A percentile compares a stretch with the other conserved stretches of the same genome.
phyloP scores from a whole-genome alignment of 2,797 vertebrate genomes.

The Betta splendens region DNA sequence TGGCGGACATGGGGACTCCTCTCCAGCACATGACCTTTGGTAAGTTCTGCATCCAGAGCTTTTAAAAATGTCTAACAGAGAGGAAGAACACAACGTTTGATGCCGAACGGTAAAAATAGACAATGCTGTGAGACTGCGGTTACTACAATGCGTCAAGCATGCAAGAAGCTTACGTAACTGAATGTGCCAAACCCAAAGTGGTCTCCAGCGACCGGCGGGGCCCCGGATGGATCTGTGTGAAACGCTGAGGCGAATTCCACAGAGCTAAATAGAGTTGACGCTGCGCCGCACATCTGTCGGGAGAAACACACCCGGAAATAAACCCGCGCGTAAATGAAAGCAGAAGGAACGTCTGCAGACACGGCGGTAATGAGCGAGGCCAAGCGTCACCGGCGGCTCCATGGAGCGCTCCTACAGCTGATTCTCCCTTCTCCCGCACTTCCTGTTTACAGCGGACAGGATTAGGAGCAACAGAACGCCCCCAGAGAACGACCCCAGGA shows the following conservation, averaged over 20 bases:
- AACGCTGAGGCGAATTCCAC: constrained; percentile 67
- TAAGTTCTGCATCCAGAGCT: constrained; percentile 72
- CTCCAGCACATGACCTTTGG: constrained; percentile 68
- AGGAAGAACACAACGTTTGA: constrained; percentile 53
- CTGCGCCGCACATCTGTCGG: constrained; percentile 64
- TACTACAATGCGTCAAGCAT: constrained; percentile 39
- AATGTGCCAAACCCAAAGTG: constrained; percentile 77
- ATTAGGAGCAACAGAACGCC: background rate
- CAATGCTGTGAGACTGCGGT: constrained; percentile 40
- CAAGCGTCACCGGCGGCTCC: constrained; percentile 30
- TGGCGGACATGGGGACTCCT: constrained; percentile 58
- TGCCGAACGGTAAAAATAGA: constrained; percentile 56
- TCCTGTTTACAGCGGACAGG: constrained; percentile 4
- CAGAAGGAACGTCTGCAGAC: constrained; percentile 37
- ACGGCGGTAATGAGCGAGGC: constrained; percentile 37
- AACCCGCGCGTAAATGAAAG: constrained; percentile 46
- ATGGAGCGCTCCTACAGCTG: constrained; percentile 23
- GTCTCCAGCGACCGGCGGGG: constrained; percentile 73
- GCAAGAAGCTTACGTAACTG: no score
- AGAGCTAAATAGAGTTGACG: constrained; percentile 67
- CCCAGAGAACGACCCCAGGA: background rate
- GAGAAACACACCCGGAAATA: constrained; percentile 52
- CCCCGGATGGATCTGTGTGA: constrained; percentile 70
- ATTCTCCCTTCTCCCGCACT: constrained; percentile 11
- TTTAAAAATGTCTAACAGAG: constrained; percentile 62